Evolutionary conservation across 2,888 invertebrate species (phyloP).

Genomic region (Stegophylla sp.): DNA sequence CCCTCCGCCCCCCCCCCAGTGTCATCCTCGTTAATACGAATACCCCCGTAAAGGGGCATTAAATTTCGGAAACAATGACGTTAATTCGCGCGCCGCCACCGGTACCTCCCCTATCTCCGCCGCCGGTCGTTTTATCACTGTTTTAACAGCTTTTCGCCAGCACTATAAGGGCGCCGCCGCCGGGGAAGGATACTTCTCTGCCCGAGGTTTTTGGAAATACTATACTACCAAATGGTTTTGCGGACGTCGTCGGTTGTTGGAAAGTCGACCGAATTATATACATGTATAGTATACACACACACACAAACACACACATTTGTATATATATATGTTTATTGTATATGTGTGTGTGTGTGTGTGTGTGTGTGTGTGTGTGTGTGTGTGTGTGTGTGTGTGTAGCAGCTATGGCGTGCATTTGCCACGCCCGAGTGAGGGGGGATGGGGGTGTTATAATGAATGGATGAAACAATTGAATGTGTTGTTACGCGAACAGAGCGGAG

Average conservation of each 20-base stretch:
- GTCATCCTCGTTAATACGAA: conserved; percentile 4
- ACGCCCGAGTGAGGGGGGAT: not conserved
- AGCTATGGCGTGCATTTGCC: not conserved
- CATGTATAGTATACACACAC: not conserved
- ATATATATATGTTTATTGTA: not conserved
- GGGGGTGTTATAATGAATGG: conserved; percentile 17
- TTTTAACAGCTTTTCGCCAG: conserved; percentile 55
- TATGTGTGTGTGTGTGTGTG: no score
- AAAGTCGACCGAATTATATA: conserved; percentile 25
- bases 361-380: no score
- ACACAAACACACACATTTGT: not conserved
- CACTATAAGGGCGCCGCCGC: not conserved
- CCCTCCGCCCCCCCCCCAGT: not conserved
- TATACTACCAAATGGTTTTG: conserved; percentile 39
- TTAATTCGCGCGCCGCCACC: conserved; percentile 42
- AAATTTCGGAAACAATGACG: conserved; percentile 56
- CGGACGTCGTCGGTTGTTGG: conserved; percentile 26
- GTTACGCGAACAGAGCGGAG: conserved; percentile 9
- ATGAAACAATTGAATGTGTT: conserved; percentile 30
- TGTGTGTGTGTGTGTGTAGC: not conserved
- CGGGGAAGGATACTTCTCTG: not conserved
- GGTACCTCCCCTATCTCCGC: conserved; percentile 30
- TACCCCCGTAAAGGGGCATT: conserved; percentile 37
- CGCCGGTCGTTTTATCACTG: conserved; percentile 48
- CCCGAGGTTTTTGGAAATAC: conserved; percentile 22